Base-by-base conservation (phyloP, 64 coral and sea anemone genomes). In the Trachythela sp. region DNA sequence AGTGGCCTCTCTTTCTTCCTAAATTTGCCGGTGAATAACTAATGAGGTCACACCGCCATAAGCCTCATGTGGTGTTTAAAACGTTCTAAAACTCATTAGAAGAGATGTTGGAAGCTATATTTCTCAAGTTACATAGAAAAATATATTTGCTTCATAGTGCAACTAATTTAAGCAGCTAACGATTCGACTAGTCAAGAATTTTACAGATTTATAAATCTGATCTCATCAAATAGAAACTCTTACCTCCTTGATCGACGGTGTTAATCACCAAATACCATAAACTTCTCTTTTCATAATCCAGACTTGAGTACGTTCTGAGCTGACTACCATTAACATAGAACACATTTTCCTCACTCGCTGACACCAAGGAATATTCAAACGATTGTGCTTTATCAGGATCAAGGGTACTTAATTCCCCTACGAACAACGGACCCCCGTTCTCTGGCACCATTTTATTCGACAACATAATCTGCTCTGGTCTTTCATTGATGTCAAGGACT, bases 321-420 rank as follows among this genome's bases (percentile, higher is more conserved):
- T 51, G 42, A 85, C 77, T 31, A 29, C 86, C 86, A 58, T 87
- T 92, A 40, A 92, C 72, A 24, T 59, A 67, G 88, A 97, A 97
- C 30, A 92, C 88, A 54, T 90, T 59, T 33, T 13, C 67, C 54
- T 33, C 59, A 2, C 84, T 40, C 20, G 14, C 27, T 32, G 50
- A 77, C 8, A 90, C 90, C 40, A 97, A 15, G 10, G 27, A 68
- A 58, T 97, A 97, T 0, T 37, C 88, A 54, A 94, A 97, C 24
- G 88, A 94, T 68, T 97, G 95, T 58, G 72, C 84, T 77, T 97
- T 97, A 90, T 97, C 95, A 0, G 95, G 95, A 76, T 97, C 95
- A 45, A 86, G 24, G 85, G 92, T 90, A 15, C 80, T 84, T 31
- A 94, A 32, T 2, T 50, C 8, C 80, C 92, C 92, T 26, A 94